phyloP scores from a whole-genome alignment of 2,113 vertebrate species.

The Balaeniceps rex region DNA sequence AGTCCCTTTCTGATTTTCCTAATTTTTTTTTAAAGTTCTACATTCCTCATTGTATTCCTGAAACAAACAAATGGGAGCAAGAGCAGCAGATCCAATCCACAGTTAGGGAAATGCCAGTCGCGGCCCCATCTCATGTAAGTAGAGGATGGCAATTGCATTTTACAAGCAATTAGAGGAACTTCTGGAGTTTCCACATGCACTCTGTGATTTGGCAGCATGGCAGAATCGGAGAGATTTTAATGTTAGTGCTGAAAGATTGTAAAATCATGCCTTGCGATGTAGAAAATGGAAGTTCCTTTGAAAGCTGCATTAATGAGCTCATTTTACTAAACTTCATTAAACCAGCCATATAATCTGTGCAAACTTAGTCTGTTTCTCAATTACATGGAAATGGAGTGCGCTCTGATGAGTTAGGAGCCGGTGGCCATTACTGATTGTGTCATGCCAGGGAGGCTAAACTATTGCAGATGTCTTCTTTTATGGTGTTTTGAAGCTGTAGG shows the following conservation, averaged over 20 bases:
- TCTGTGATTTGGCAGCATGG: conserved; percentile 57
- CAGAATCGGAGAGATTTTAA: conserved; percentile 58
- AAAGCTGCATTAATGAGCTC: conserved; percentile 67
- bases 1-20: background rate
- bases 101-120: background rate
- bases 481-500: background rate
- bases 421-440: conserved; percentile 39
- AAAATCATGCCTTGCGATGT: conserved; percentile 69
- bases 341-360: conserved; percentile 52
- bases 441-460: conserved; percentile 29
- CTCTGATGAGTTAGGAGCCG: conserved; percentile 5
- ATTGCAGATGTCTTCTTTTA: conserved; percentile 6
- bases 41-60: background rate
- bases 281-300: conserved; percentile 70
- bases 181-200: conserved; percentile 50
- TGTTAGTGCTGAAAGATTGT: conserved; percentile 64
- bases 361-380: conserved; percentile 55
- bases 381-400: conserved; percentile 50
- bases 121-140: background rate
- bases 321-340: conserved; percentile 73
- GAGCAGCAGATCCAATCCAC: background rate
- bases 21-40: background rate
- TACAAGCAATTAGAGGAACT: conserved; percentile 66
- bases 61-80: conserved; percentile 6
- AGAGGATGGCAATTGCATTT: conserved; percentile 51